These are phyloP conservation scores for Macroteleia sp. DNA, from an alignment of 2,888 invertebrate genomes.

Conservation along the genomic window DNA sequence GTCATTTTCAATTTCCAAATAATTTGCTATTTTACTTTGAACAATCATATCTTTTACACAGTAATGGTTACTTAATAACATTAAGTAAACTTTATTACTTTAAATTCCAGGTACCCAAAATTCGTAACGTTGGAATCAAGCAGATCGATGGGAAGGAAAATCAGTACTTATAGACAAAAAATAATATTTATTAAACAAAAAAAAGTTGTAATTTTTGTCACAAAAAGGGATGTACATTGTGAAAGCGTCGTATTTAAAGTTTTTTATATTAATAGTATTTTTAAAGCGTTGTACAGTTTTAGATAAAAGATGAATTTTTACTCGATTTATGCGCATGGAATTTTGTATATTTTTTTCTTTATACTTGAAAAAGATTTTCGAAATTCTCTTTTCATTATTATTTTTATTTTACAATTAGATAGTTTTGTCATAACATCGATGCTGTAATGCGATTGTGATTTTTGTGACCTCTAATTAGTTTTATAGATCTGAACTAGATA, in stretches of 20 bases:
- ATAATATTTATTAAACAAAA: not conserved
- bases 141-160: constrained; percentile 76
- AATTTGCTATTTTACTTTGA: no score
- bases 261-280: not conserved
- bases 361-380: not conserved
- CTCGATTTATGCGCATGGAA: not conserved
- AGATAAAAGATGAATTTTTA: not conserved
- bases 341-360: not conserved
- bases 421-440: no score
- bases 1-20: no score
- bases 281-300: constrained; percentile 5
- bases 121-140: constrained; percentile 22
- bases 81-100: no score
- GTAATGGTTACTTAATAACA: no score
- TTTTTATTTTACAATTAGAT: not conserved
- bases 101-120: constrained; percentile 25
- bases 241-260: not conserved
- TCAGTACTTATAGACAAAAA: constrained; percentile 61
- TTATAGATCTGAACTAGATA: not conserved
- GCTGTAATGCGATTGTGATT: not conserved
- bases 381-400: not conserved
- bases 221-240: not conserved
- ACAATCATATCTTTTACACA: no score
- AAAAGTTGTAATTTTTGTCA: not conserved
- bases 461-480: not conserved